Evolutionary conservation across 2,113 vertebrate genomes (phyloP).

Genomic region (Ceyx margarethae): DNA sequence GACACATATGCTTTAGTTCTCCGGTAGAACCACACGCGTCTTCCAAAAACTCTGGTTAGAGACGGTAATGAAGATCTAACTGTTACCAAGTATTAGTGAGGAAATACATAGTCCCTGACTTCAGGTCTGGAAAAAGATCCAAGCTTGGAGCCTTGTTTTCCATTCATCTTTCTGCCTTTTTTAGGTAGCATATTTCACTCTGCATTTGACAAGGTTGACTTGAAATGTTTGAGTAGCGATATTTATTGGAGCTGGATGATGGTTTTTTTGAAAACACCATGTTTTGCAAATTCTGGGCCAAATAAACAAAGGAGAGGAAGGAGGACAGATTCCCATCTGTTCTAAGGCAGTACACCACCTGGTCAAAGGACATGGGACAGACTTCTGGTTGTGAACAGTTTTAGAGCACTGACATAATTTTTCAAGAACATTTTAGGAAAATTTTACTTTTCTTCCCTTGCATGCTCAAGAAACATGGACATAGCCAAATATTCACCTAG

Average conservation of each 20-base stretch:
- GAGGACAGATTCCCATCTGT: background rate
- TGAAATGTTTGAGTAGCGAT: background rate
- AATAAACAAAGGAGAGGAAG: background rate
- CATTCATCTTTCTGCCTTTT: background rate
- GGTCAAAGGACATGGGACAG: background rate
- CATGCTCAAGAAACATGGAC: background rate
- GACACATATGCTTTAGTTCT: constrained; percentile 4
- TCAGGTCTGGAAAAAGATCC: constrained; percentile 17
- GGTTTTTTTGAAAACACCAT: background rate
- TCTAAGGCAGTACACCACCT: background rate
- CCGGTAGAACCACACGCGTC: background rate
- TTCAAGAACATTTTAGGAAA: background rate
- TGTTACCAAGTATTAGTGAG: background rate
- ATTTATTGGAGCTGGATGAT: background rate
- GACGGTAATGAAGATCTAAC: background rate
- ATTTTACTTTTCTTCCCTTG: background rate
- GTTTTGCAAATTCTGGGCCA: background rate
- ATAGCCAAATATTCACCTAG: background rate
- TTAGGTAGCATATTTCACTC: background rate
- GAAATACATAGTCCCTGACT: constrained; percentile 1
- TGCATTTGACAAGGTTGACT: background rate
- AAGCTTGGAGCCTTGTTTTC: background rate
- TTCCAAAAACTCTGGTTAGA: constrained; percentile 54
- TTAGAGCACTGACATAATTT: background rate
- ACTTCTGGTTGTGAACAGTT: accelerated